Base-by-base conservation (phyloP, 2,888 invertebrate species). In the Suillia variegata region DNA sequence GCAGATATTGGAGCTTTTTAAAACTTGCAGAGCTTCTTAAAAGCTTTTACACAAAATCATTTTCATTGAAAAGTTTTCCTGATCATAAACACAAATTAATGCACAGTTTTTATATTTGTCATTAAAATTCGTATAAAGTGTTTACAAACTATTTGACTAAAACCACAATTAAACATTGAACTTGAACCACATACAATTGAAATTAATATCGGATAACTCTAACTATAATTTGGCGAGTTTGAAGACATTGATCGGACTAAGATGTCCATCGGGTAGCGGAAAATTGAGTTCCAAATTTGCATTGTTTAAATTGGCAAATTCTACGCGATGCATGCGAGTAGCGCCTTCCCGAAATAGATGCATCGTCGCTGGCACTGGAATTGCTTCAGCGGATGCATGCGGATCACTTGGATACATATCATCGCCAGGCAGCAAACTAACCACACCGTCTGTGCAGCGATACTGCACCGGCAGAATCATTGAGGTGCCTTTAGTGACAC, bases 371-470 rank as follows among this genome's bases (percentile, higher is more conserved):
- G 73, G 69, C 1, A 75, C 65, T 4, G 73, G 64, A 1, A 73
- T 73, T 26, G 61, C 26, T 0, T 76, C 70, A 12, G 58, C 34
- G 13, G 64, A 69, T 12, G 61, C 62, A 63, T 83, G 78, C 1
- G 82, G 78, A 62, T 80, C 64, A 31, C 67, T 62, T 5, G 85
- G 84, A 73, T 85, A 85, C 21, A 80, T 67, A 61, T 82, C 84
- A 68, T 85, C 85, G 5, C 88, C 91, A 71, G 89, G 89, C 54
- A 90, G 73, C 58, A 89, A 64, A 38, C 80, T 77, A 2, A 88
- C 70, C 10, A 69, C 42, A 21, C 90, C 90, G 83, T 91, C 87
- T 56, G 81, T 84, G 53, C 87, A 84, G 57, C 82, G 78, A 60
- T 86, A 77, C 47, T 73, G 67, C 1, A 88, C 81, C 54, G 92